Percentiles rank a stretch among this genome's conserved stretches.
Conservation (phyloP, 2,888 invertebrate species). For the Arrhopalites spinosus region DNA sequence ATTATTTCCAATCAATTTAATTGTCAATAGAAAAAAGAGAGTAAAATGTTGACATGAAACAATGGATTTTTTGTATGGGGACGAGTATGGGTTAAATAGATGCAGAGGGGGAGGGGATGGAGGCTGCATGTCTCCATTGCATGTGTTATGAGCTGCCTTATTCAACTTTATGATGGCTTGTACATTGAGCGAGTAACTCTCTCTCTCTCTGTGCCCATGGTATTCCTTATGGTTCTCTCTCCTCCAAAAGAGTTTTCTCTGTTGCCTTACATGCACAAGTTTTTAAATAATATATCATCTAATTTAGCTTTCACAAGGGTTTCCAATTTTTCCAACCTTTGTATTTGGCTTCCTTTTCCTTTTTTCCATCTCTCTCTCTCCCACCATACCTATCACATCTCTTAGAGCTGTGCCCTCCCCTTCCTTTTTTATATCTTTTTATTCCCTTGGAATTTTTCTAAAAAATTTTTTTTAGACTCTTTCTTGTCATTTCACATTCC, state of each 20-base stretch:
- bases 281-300: slow-evolving; percentile 57
- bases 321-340: slow-evolving; percentile 50
- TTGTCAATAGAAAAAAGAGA: slow-evolving; percentile 35
- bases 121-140: slow-evolving; percentile 36
- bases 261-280: slow-evolving; percentile 37
- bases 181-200: slow-evolving; percentile 12
- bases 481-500: too few species aligned
- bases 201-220: slow-evolving; percentile 4
- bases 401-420: slow-evolving; percentile 5
- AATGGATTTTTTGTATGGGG: background rate
- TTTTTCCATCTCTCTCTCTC: slow-evolving; percentile 7
- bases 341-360: slow-evolving; percentile 20
- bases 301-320: slow-evolving; percentile 52
- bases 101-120: slow-evolving; percentile 17
- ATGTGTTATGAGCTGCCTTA: slow-evolving; percentile 26
- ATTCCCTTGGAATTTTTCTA: too few species aligned
- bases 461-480: too few species aligned
- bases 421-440: background rate
- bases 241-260: background rate
- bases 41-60: slow-evolving; percentile 9
- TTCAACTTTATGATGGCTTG: background rate
- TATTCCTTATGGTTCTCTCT: background rate
- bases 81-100: slow-evolving; percentile 39
- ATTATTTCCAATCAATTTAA: too few species aligned
- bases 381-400: slow-evolving; percentile 32